Conservation (phyloP, 2,888 invertebrate genomes). For the Dryomyza anilis region DNA sequence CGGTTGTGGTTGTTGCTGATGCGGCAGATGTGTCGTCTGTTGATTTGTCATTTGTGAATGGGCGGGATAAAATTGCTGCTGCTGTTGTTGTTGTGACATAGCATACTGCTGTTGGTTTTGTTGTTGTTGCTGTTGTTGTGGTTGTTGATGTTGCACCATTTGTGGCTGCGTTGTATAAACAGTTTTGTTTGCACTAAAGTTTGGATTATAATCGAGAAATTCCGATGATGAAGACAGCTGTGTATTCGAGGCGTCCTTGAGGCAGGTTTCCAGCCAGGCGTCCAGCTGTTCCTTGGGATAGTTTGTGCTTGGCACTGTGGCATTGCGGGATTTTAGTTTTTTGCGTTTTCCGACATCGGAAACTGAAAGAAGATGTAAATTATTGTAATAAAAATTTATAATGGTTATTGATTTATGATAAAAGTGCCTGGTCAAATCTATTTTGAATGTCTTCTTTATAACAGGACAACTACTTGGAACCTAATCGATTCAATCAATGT, state of each 20-base stretch:
- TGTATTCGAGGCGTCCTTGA: constrained; percentile 57
- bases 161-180: constrained; percentile 6
- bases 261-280: constrained; percentile 60
- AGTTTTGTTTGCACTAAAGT: constrained; percentile 33
- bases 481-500: too few relatives aligned
- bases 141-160: constrained; percentile 35
- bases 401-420: too few relatives aligned
- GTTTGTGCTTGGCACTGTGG: constrained; percentile 39
- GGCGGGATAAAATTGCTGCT: constrained; percentile 29
- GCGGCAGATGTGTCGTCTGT: constrained; percentile 35
- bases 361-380: constrained; percentile 34
- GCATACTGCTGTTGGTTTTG: constrained; percentile 32
- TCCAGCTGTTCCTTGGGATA: constrained; percentile 59
- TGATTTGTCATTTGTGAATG: constrained; percentile 27
- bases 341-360: constrained; percentile 55
- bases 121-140: constrained; percentile 35
- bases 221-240: constrained; percentile 60
- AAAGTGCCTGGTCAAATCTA: too few relatives aligned
- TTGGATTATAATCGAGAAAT: constrained; percentile 59
- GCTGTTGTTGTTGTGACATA: constrained; percentile 30
- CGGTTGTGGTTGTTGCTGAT: constrained; percentile 35
- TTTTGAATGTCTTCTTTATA: too few relatives aligned
- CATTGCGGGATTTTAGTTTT: constrained; percentile 57
- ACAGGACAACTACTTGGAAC: too few relatives aligned
- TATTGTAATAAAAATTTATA: too few relatives aligned